Evolutionary conservation across 2,113 vertebrate genomes (phyloP).

Genomic region (Macroglossus sobrinus): DNA sequence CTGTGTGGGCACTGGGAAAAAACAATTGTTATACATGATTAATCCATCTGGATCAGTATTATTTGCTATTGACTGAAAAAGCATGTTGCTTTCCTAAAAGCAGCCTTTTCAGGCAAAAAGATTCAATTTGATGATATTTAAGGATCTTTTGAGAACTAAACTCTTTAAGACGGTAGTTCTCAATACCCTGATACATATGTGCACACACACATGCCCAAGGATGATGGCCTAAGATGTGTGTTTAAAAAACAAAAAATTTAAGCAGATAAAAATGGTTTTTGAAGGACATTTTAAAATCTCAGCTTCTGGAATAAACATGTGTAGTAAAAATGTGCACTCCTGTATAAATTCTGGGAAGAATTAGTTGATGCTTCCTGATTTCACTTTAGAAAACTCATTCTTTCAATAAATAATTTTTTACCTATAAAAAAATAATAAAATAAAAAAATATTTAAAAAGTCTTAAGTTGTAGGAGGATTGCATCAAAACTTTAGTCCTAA

Average conservation of each 20-base stretch:
- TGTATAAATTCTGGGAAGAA: no score
- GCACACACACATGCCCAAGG: background rate
- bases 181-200: background rate
- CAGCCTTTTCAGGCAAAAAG: background rate
- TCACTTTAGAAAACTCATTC: no score
- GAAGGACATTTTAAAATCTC: background rate
- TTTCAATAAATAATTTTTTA: no score
- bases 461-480: background rate
- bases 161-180: background rate
- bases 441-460: no score
- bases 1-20: background rate
- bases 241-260: background rate
- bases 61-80: background rate
- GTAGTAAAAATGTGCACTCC: no score
- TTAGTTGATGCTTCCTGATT: no score
- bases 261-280: no score
- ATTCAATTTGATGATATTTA: background rate
- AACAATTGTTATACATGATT: background rate
- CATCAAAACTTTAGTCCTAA: background rate
- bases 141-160: background rate
- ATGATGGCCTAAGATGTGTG: background rate
- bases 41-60: background rate
- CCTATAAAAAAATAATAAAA: no score
- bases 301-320: no score
- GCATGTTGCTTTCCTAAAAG: background rate